Evolutionary conservation across 2,888 invertebrate species (phyloP), one percentile per base, ranked within the genome.

Genomic region (Pycnomerus fuliginosus): DNA sequence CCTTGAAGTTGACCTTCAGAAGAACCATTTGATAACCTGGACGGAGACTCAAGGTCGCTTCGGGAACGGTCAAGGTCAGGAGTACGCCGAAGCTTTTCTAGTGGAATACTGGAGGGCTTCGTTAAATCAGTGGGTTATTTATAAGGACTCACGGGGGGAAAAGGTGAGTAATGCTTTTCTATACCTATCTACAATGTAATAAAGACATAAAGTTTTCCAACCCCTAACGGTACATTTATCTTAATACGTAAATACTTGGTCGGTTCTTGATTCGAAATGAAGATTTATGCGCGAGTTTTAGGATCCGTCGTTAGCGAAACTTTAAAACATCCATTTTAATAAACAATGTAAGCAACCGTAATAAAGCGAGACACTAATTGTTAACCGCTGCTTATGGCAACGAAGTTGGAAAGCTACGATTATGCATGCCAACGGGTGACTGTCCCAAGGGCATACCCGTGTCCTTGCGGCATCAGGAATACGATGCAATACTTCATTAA

Each of bases 41-140:
- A 85, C 87, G 0, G 92, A 92, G 66, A 90, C 92, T 1, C 93
- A 94, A 69, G 94, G 94, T 12, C 80, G 94, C 32, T 94, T 90
- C 65, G 94, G 92, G 13, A 91, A 91, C 67, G 91, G 93, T 1
- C 83, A 90, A 55, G 94, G 94, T 15, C 87, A 88, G 48, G 94
- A 94, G 64, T 94, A 83, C 67, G 87, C 90, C 0, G 90, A 91
- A 64, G 80, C 84, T 46, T 94, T 90, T 71, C 78, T 84, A 35
- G 76, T 94, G 14, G 90, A 91, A 64, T 92, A 90, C 69, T 88
- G 85, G 84, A 76, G 90, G 16, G 73, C 79, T 10, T 71, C 79
- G 0, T 71, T 85, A 23, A 77, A 77, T 38, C 80, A 82, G 56
- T 91, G 90, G 89, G 77, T 85, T 55, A 80, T 84, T 55, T 92